A percentile compares a stretch with the other conserved stretches of the same genome.
phyloP scores from a whole-genome alignment of 2,888 invertebrate species.

The Lasioglossum zephyrum region DNA sequence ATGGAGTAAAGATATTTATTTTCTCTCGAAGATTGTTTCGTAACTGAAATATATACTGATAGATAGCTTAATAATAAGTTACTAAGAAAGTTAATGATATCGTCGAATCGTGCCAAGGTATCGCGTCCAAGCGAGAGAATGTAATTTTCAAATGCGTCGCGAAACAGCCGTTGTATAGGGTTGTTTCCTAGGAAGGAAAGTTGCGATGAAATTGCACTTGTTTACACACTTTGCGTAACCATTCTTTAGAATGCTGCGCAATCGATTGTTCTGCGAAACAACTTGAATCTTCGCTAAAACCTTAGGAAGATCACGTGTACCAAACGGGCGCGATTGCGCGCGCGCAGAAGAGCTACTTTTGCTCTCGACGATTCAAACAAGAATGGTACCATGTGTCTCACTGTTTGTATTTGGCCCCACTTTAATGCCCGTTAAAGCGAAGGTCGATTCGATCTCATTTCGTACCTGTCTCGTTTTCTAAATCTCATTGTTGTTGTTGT shows the following conservation, averaged over 20 bases:
- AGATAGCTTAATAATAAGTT: no score
- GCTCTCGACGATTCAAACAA: conserved; percentile 12
- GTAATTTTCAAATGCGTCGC: not conserved
- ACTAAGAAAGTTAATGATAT: not conserved
- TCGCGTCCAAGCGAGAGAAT: not conserved
- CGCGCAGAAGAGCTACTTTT: not conserved
- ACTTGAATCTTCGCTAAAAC: not conserved
- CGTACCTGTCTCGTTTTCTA: not conserved
- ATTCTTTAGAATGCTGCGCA: not conserved
- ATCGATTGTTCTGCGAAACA: not conserved
- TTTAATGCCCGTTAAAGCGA: conserved; percentile 1
- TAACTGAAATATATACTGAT: not conserved
- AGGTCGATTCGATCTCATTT: not conserved
- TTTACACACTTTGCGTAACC: not conserved
- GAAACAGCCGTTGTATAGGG: not conserved
- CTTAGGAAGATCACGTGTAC: not conserved
- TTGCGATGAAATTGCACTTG: not conserved
- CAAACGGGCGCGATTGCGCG: not conserved
- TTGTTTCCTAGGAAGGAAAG: not conserved
- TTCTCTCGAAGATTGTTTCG: not conserved
- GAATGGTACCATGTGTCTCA: conserved; percentile 33
- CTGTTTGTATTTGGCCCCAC: conserved; percentile 7
- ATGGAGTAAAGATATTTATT: no score
- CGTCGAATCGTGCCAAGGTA: not conserved
- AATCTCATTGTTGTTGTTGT: not conserved